Conservation (phyloP, 1,140 invertebrate species). For the Drosophila melanica region DNA sequence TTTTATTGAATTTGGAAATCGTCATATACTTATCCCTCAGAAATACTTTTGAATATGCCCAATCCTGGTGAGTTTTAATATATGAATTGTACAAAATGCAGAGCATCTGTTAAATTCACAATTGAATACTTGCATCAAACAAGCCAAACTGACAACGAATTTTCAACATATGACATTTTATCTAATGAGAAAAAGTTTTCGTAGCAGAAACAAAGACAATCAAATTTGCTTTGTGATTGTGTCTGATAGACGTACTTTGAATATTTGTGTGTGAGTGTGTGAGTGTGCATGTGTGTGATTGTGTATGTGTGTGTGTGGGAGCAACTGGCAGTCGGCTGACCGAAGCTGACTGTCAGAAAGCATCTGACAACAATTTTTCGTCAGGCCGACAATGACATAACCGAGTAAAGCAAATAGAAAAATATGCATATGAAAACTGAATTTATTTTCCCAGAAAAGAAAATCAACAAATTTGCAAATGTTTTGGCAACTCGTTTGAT, state of each 20-base stretch:
- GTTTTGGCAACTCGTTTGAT: constrained; percentile 36
- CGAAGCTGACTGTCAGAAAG: constrained; percentile 58
- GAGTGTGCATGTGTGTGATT: constrained; percentile 35
- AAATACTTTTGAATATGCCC: not conserved
- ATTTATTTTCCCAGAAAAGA: constrained; percentile 60
- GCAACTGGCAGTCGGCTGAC: constrained; percentile 57
- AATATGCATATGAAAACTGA: constrained; percentile 67
- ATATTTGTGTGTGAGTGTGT: constrained; percentile 11
- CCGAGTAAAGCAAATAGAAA: constrained; percentile 30
- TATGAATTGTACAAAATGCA: constrained; percentile 52
- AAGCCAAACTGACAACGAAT: constrained; percentile 71
- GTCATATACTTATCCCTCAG: too few relatives aligned
- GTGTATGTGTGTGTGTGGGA: constrained; percentile 35
- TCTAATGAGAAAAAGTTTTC: constrained; percentile 64
- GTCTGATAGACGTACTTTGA: constrained; percentile 30
- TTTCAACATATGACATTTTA: constrained; percentile 74
- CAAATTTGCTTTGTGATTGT: constrained; percentile 67
- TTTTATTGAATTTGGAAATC: too few relatives aligned
- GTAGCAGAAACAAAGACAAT: constrained; percentile 18
- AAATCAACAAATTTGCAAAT: constrained; percentile 33
- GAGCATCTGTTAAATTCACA: constrained; percentile 44
- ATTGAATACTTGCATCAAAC: constrained; percentile 52
- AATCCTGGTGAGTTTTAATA: constrained; percentile 26
- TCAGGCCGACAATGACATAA: constrained; percentile 42
- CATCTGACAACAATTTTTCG: constrained; percentile 65